Evolutionary conservation across 2,888 invertebrate genomes (phyloP), one percentile per base, ranked within the genome.

Genomic region (Ommatoiulus sabulosus): DNA sequence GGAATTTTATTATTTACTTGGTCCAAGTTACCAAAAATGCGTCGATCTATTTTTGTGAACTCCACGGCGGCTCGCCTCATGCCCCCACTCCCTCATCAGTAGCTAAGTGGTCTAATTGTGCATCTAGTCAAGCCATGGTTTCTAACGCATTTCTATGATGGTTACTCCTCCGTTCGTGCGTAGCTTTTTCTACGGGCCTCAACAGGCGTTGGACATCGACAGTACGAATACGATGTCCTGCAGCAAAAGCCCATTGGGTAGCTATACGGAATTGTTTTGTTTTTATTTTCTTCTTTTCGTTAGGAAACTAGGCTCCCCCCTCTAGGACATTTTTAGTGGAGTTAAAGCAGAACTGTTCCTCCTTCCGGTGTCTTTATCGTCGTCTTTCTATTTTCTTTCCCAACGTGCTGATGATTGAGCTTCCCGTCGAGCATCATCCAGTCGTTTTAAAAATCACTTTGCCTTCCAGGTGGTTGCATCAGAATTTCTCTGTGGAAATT

Each of bases 391-490:
- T n/a, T 63, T 63, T n/a, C 6, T 72, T 72, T 72, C 4, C 2
- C 1, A 17, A 63, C n/a, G 15, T 52, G 52, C 52, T 52, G 52
- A 20, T n/a, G 15, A 24, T 10, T 72, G 10, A 20, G 72, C 72
- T 10, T n/a, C 63, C 17, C n/a, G 63, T 72, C 72, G 72, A 72
- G 20, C 24, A 72, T 24, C 72, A 72, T 20, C 20, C 3, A 8
- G 24, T 72, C 72, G 5, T n/a, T 72, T 20, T 72, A 20, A 52
- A 72, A 72, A 72, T 72, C 72, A 72, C 72, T 72, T 72, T 72
- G 72, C 72, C 72, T 72, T 72, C 72, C 72, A 72, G 72, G 72
- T 72, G 72, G 72, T 72, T 72, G 72, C 72, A 72, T 72, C 72
- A n/a, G 72, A 72, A 63, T n/a, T 57, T 57, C 57, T 57, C 12